A percentile compares a stretch with the other conserved stretches of the same genome.
Evolutionary conservation across 2,797 vertebrate genomes (phyloP).

Genomic region (Dipus sagitta): DNA sequence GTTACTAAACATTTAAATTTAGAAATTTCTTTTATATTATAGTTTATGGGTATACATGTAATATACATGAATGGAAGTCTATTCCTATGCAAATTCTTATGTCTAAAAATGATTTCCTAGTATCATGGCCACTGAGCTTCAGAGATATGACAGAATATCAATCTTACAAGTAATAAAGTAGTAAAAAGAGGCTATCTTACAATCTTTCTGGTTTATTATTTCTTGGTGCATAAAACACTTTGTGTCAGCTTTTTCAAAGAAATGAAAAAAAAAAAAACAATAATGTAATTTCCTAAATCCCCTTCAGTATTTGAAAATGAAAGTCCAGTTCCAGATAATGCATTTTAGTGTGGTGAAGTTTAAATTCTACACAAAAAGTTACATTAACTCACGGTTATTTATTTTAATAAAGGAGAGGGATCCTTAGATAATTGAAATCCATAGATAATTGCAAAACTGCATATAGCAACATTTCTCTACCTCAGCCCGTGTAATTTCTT

Average conservation of each 20-base stretch:
- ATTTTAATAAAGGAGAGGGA: slow-evolving; percentile 53
- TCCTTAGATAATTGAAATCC: slow-evolving; percentile 67
- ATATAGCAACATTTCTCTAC: slow-evolving; percentile 64
- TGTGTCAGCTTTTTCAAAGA: slow-evolving; percentile 66
- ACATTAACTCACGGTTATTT: slow-evolving; percentile 68
- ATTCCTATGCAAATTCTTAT: background rate
- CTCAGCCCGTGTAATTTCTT: slow-evolving; percentile 41
- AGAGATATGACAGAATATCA: background rate
- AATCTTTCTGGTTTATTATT: slow-evolving; percentile 38
- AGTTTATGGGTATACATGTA: background rate
- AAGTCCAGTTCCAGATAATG: slow-evolving; percentile 78
- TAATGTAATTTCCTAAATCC: slow-evolving; percentile 66
- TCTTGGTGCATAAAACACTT: slow-evolving; percentile 40
- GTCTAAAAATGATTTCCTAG: slow-evolving; percentile 10
- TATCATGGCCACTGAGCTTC: background rate
- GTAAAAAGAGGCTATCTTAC: background rate
- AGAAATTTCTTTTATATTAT: slow-evolving; percentile 13
- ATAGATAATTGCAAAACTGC: slow-evolving; percentile 70
- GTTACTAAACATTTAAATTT: slow-evolving; percentile 8
- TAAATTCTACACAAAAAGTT: slow-evolving; percentile 66
- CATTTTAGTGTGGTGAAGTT: slow-evolving; percentile 68
- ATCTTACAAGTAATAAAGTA: slow-evolving; percentile 25
- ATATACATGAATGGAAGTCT: background rate
- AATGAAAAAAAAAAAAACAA: slow-evolving; percentile 51
- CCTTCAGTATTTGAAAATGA: slow-evolving; percentile 66